Base-by-base conservation (phyloP, 2,888 invertebrate species). In the Latrodectus hesperus region DNA sequence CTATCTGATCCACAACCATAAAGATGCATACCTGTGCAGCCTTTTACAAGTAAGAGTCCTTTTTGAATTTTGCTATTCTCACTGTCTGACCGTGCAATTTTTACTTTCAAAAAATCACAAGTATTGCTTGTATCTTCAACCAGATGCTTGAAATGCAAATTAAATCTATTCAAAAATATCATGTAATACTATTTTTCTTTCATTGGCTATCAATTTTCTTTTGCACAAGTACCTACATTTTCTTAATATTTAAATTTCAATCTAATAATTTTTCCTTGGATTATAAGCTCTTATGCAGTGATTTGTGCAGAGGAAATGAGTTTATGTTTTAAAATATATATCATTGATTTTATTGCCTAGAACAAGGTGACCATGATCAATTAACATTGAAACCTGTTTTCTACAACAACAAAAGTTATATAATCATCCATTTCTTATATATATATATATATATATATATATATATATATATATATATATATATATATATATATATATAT, bases 181-280 rank as follows among this genome's bases (percentile, higher is more conserved):
- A 16, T n/a, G 67, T 67, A 67, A 67, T 67, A 67, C 12, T 67
- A 67, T 67, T 67, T 67, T 67, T 67, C 67, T 17, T 67, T 67
- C 67, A 67, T n/a, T 12, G 16, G 67, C 8, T 67, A 12, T 67
- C 2, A 16, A 67, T 67, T 67, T 67, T 12, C 67, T 17, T 67
- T n/a, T 12, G 49, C n/a, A 64, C 38, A 77, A 51, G 64, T 73
- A 70, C 53, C 75, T 90, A 38, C 89, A 84, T 6, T 55, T 55
- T 9, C 55, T 10, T 10, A 55, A 55, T 55, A 6, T 55, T 55
- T 55, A 1, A 55, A 55, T 12, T 55, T 55, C 10, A 10, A 55
- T 55, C 4, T 55, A 55, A 55, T 4, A 8, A 55, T 55, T 55
- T 55, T 55, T 55, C 16, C 8, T 55, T 55, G 55, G 10, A 55